Evolutionary conservation across 2,888 invertebrate species (phyloP).

Genomic region (Graphium colonna): DNA sequence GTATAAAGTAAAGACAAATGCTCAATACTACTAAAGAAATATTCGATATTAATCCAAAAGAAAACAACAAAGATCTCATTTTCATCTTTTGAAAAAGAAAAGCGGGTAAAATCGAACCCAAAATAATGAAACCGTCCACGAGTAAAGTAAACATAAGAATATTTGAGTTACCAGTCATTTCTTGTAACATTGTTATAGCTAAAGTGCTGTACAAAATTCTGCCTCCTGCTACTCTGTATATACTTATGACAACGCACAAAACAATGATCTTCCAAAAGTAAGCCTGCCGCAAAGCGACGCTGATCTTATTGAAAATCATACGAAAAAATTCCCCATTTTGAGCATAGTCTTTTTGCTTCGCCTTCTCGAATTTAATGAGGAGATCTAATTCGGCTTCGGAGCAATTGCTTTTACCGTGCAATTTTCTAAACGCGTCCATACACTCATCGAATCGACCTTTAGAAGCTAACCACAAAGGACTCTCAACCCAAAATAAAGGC

Average conservation of each 20-base stretch:
- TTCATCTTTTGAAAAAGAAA: conserved; percentile 14
- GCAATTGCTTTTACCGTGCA: conserved; percentile 26
- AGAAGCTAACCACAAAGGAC: conserved; percentile 37
- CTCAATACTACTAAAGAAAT: conserved; percentile 19
- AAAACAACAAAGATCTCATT: conserved; percentile 25
- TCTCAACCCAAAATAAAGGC: conserved; percentile 35
- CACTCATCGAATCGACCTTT: conserved; percentile 35
- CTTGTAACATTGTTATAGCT: conserved; percentile 28
- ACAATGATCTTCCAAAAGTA: conserved; percentile 29
- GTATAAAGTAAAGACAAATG: conserved; percentile 20
- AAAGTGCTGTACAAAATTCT: conserved; percentile 27
- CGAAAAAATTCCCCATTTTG: background rate
- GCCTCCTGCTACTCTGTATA: conserved; percentile 25
- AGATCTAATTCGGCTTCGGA: conserved; percentile 26
- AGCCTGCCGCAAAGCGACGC: conserved; percentile 8
- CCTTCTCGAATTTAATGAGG: conserved; percentile 15
- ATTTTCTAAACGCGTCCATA: conserved; percentile 25
- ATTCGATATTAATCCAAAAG: conserved; percentile 23
- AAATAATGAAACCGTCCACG: conserved; percentile 24
- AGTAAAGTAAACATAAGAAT: conserved; percentile 27
- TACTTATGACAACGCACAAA: conserved; percentile 18
- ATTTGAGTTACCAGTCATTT: conserved; percentile 27
- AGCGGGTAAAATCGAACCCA: conserved; percentile 19
- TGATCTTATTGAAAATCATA: background rate
- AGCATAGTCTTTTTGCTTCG: background rate